Conservation (phyloP, 2,113 vertebrate genomes). For the Aleadryas rufinucha region DNA sequence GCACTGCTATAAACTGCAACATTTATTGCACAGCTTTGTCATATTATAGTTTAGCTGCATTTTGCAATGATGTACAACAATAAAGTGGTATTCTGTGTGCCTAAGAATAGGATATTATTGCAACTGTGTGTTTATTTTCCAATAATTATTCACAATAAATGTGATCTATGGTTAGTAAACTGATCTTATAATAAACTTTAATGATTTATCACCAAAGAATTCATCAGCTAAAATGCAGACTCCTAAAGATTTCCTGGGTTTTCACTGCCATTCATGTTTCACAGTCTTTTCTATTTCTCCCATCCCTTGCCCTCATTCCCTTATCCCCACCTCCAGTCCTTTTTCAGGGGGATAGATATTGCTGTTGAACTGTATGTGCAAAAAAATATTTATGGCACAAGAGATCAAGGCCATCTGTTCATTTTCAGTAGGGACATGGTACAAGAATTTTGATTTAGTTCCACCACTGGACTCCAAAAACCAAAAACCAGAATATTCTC, state of each 20-base stretch:
- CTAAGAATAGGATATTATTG: not conserved
- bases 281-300: not conserved
- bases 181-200: not conserved
- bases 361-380: not conserved
- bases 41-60: not conserved
- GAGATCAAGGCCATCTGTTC: conserved; percentile 17
- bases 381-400: not conserved
- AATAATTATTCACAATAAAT: not conserved
- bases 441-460: conserved; percentile 33
- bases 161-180: not conserved
- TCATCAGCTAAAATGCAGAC: not conserved
- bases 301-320: not conserved
- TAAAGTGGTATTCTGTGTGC: not conserved
- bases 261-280: not conserved
- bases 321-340: accelerated
- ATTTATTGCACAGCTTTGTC: not conserved
- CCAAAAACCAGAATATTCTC: not conserved
- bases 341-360: not conserved
- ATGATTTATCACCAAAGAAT: not conserved
- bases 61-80: not conserved
- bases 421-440: not conserved
- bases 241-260: not conserved
- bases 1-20: not conserved
- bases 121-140: not conserved
- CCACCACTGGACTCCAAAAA: conserved; percentile 11